Conservation (phyloP, 2,888 invertebrate species). For the Tigriopus californicus region DNA sequence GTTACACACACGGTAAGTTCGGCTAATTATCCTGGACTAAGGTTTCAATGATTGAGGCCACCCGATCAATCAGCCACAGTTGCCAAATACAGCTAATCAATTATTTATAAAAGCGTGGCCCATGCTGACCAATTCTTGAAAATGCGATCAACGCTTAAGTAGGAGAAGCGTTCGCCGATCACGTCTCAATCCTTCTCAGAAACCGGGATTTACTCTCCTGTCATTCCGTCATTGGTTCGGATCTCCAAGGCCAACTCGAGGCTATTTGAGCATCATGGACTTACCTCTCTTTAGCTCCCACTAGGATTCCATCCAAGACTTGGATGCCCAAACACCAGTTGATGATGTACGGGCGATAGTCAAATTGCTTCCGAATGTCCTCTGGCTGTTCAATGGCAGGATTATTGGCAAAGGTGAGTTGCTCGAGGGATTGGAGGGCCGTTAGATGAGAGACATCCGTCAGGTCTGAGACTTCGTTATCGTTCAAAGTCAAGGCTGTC, state of each 20-base stretch:
- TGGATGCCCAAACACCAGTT: conserved; percentile 82
- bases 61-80: no score
- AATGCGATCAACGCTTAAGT: no score
- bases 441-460: conserved; percentile 66
- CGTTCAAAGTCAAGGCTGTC: conserved; percentile 52
- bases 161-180: no score
- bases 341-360: conserved; percentile 75
- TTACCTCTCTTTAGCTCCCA: conserved; percentile 77
- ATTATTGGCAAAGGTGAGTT: conserved; percentile 66
- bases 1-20: no score
- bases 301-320: conserved; percentile 67
- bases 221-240: no score
- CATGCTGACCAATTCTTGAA: no score
- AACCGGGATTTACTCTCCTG: no score
- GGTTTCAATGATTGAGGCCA: no score
- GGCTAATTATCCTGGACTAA: no score
- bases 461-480: conserved; percentile 62
- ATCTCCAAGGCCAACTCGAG: background rate
- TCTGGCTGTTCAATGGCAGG: conserved; percentile 64
- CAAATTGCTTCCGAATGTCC: conserved; percentile 36
- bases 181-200: no score
- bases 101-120: no score
- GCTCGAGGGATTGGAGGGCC: conserved; percentile 51
- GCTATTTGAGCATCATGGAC: conserved; percentile 18
- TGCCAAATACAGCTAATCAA: no score